Evolutionary conservation across 2,888 invertebrate genomes (phyloP), one percentile per base, ranked within the genome.

Genomic region (Hofmannophila pseudospretella): DNA sequence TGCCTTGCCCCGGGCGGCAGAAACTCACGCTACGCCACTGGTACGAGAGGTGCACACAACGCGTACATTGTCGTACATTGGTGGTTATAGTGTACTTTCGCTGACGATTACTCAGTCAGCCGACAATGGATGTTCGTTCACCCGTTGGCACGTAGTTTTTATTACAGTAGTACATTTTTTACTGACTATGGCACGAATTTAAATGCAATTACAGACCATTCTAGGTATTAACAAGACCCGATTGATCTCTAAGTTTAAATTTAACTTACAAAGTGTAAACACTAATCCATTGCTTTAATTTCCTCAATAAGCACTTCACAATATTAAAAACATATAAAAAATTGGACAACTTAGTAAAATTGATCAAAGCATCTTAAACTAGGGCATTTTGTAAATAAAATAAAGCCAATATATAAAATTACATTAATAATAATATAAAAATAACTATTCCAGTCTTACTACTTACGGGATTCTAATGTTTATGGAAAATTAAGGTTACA

Each of bases 241-340:
- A 12, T 23, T 22, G 14, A 16, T 7, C 14, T 13, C 26, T 23
- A 33, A 26, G 11, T 33, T 26, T 26, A 14, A 25, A 28, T 20
- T 28, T 35, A 13, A 22, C 13, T 23, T 23, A 35, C 14, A n/a
- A 31, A 25, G 8, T 48, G 51, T 54, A 42, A 46, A 61, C 44
- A 45, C 65, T 68, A 70, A 54, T 70, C 67, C 52, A 72, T 73
- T 74, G 73, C 72, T 75, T 72, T 55, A 42, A 56, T 64, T 71
- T 61, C 56, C 42, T 49, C 48, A 43, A 22, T 7, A 54, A 70
- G 64, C 67, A 69, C 66, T 68, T 66, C 39, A 25, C 11, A 42
- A 46, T 36, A 33, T 11, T 30, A 35, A 41, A 38, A 4, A 32
- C 12, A 10, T 13, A 11, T 36, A 42, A 30, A 38, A 40, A 41